Evolutionary conservation across 2,888 invertebrate genomes (phyloP), one percentile per base, ranked within the genome.

Genomic region (Eristalinus sepulchralis): DNA sequence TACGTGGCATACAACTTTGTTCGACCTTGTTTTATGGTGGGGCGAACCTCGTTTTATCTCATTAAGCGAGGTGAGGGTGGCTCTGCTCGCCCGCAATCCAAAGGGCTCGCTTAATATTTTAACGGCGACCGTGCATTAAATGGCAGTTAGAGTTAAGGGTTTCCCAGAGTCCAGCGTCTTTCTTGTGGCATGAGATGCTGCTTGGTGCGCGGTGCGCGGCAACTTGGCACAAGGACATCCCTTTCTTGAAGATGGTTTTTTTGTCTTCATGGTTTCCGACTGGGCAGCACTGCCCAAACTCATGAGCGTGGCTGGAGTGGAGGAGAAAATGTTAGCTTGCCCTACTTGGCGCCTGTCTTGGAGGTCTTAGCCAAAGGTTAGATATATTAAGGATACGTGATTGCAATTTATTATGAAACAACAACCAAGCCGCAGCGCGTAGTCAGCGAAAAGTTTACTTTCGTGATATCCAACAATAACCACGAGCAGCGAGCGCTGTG

Each of bases 331-430:
- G 39, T 67, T 47, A 47, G 47, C 57, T 64, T 63, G 68, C 47
- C 63, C 67, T 83, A 55, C 73, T 72, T 77, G 76, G 82, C 72
- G 77, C 68, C 68, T 72, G 73, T 47, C 33, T 77, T 68, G 62
- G 62, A 66, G 78, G 79, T 72, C 78, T 75, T 70, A 86, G 79
- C 78, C 83, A 86, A 86, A 83, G 82, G 82, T 83, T 83, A 83
- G 78, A 86, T 82, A 78, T 81, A 86, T 86, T 82, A 81, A 73
- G 75, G 78, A 71, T 78, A 86, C 86, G 86, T 86, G 86, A 86
- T 86, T 86, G 86, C 78, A 86, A 86, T 86, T 86, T 86, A 86
- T 86, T 83, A 86, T 47, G 64, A 86, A 66, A 75, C 71, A 79
- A 77, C 36, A 27, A 27, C 27, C 27, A 27, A 2, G 5, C 27